Evolutionary conservation across 2,797 vertebrate species (phyloP), one percentile per base, ranked within the genome.

Genomic region (Enoplosus armatus): DNA sequence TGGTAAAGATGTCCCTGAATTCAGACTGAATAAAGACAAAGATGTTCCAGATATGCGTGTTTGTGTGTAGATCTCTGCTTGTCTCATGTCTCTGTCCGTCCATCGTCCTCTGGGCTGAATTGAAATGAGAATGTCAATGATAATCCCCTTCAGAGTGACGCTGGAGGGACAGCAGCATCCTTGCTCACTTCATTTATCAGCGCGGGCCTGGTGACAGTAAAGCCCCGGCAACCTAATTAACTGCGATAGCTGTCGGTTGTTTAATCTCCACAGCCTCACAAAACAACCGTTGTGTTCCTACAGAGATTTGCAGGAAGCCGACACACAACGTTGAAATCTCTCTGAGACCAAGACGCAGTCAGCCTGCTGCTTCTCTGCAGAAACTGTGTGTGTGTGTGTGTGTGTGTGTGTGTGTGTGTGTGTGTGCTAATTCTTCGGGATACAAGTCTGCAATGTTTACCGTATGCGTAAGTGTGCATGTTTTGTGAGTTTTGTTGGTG

Each of bases 181-280:
- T 82, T 22, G 22, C 47, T 76, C 54, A 63, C 58, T 87, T 85
- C 77, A 88, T 91, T 72, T 72, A 83, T 83, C 72, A 86, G 58
- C 72, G 54, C 55, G 3, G 62, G 62, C 45, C 59, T 15, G 26
- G 51, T 65, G 71, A 83, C 83, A 78, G 77, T 39, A 80, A 86
- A 86, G 59, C 80, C 77, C 76, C 15, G 5, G 79, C 71, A 88
- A 82, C 78, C 78, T 87, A 87, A 92, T 92, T 85, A 90, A 75
- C 75, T 4, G 3, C 5, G 11, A 83, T 76, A 55, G 77, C 80
- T 83, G 85, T 76, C 22, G 15, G 61, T 77, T 73, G 66, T 85
- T 85, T 71, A 80, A 85, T 85, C 84, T 89, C 77, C 3, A 20
- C 5, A 14, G 84, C 61, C 54, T 56, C 61, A 69, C 63, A 75